Base-by-base conservation (phyloP, 2,797 vertebrate genomes). In the Linurgus olivaceus region DNA sequence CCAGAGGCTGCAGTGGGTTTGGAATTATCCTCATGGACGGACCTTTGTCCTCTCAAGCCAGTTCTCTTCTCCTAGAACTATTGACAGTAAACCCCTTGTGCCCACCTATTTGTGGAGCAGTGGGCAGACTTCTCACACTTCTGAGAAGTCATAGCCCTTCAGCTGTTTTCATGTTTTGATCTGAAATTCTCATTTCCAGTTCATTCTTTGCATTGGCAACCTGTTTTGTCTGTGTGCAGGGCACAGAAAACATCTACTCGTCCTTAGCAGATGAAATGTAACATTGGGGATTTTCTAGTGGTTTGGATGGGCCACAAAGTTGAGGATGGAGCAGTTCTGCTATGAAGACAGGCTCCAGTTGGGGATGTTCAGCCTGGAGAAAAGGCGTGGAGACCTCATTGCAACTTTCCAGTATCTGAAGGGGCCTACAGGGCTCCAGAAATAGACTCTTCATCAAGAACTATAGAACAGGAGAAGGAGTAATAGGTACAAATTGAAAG, bases 1-100 rank as follows among this genome's bases (percentile, higher is more conserved):
- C 29, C 26, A 7, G 47, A 19, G 35, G 17, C 48, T 35, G 1
- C 54, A 10, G 10, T 0, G 0, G 25, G 10, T 11, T 14, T 2
- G 23, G 45, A 28, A 28, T 31, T 11, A 1, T 13, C 21, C 37
- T 58, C 31, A 2, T 1, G 28, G 26, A 3, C 6, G 44, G 52
- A 14, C 26, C 3, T 1, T 29, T 45, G 29, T 45, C 29, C 7
- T 29, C 18, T 8, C 62, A 14, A 24, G 40, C 17, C 4, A 2
- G 3, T 55, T 59, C 45, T 62, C 12, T 33, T 52, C 23, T 33
- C 25, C 23, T 19, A 11, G 7, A 14, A 7, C 54, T 33, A 45
- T 35, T 76, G 24, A 1, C 5, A 48, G 26, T 17, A n/a, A 73
- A 31, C 6, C 4, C 2, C 2, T 26, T 10, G 1, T 8, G 28